Evolutionary conservation across 2,113 vertebrate genomes (phyloP).

Genomic region (Cynopterus brachyotis): DNA sequence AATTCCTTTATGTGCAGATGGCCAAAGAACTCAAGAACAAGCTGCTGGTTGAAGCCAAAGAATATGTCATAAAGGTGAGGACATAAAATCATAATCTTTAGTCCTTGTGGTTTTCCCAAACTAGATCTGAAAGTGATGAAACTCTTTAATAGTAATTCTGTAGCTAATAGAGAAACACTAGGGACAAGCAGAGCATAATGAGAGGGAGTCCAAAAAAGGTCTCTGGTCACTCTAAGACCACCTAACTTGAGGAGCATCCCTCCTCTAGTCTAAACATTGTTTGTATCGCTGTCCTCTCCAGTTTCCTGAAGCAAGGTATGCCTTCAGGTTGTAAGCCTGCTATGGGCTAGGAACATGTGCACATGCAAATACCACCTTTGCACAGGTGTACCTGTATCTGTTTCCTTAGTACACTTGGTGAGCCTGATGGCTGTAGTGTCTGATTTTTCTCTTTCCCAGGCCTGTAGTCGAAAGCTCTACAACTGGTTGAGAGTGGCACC

Average conservation of each 20-base stretch:
- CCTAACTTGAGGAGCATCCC: background rate
- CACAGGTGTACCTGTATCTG: background rate
- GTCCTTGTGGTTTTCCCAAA: background rate
- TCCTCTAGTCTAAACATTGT: background rate
- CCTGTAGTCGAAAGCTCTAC: slow-evolving; percentile 96
- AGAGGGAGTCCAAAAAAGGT: background rate
- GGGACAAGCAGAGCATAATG: background rate
- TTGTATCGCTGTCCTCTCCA: accelerated
- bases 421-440: background rate
- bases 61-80: slow-evolving; percentile 94
- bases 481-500: slow-evolving; percentile 97
- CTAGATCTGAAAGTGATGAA: background rate
- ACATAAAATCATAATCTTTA: background rate
- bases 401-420: background rate
- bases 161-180: background rate
- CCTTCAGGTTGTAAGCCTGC: background rate
- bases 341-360: background rate
- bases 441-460: slow-evolving; percentile 77
- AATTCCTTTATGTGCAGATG: slow-evolving; percentile 98
- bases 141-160: background rate
- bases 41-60: slow-evolving; percentile 95
- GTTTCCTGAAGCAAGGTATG: background rate
- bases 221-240: background rate
- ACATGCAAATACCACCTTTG: background rate
- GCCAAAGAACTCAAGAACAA: slow-evolving; percentile 98